Base-by-base conservation (phyloP, 2,888 invertebrate genomes). In the Chrysolina haemoptera region DNA sequence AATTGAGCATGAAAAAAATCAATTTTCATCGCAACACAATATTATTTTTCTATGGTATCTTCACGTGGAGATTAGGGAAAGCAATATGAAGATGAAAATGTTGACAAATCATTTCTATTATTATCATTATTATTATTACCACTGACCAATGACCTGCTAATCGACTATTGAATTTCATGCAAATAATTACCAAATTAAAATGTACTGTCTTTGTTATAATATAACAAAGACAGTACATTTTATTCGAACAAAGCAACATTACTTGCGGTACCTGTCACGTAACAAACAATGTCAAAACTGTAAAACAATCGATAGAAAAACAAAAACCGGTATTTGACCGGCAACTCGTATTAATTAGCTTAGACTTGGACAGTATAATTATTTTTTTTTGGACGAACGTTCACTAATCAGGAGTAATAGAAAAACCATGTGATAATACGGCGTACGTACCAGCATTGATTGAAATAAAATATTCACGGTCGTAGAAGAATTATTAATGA, bases 271-370 rank as follows among this genome's bases (percentile, higher is more conserved):
- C 53, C 20, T 18, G 11, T 20, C 53, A 22, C 18, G 20, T 18
- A 12, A 53, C 16, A 9, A 9, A 53, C 53, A 53, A 12, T 53
- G 53, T 53, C 53, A 20, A 53, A 53, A 20, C 53, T 20, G 53
- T 20, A 53, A 53, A 53, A 53, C 22, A 22, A 20, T 53, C 53
- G 53, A 53, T 53, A 5, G 53, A 20, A 53, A 53, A 53, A 53
- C 22, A 4, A 53, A 53, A 20, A 22, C 53, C 53, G 53, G 53
- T 53, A 53, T 53, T 53, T 20, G 53, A 11, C 53, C 48, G 48
- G 48, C 48, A 48, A 48, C 48, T 16, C 20, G 20, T 20, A 12
- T 53, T 53, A 20, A 53, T 53, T 12, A 20, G 53, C 18, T 12
- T 12, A 53, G 12, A 11, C 53, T 18, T 53, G 20, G 12, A 20